phyloP scores from a whole-genome alignment of 1,140 invertebrate genomes.

The Bombus affinis region DNA sequence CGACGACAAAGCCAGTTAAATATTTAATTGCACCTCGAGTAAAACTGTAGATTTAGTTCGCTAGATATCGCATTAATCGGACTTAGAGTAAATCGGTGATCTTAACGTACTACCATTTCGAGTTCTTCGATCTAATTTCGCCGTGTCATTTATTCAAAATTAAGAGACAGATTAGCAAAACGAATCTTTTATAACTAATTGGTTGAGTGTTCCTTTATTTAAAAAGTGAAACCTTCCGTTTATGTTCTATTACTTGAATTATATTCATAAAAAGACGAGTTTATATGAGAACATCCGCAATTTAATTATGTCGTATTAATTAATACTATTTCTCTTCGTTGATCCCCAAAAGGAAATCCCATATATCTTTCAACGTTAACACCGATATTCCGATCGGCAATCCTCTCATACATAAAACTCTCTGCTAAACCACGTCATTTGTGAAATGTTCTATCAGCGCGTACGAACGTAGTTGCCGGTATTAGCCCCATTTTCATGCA shows the following conservation, averaged over 20 bases:
- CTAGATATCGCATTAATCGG: background rate
- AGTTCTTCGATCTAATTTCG: background rate
- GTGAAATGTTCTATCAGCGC: background rate
- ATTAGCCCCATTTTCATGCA: conserved; percentile 30
- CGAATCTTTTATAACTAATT: no score
- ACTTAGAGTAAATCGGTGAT: background rate
- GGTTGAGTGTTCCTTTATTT: background rate
- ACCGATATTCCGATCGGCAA: background rate
- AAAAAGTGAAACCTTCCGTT: background rate
- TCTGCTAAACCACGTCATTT: background rate
- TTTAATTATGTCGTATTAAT: background rate
- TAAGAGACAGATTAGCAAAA: background rate
- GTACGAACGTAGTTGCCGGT: background rate
- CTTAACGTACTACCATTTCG: background rate
- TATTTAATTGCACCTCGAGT: background rate
- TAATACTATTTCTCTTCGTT: background rate
- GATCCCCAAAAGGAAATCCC: background rate
- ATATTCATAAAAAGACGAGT: background rate
- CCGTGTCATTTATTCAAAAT: background rate
- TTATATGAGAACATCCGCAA: background rate
- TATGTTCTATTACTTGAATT: background rate
- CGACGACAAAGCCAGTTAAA: background rate
- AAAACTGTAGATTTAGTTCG: conserved; percentile 3
- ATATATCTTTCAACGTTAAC: background rate
- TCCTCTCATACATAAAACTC: background rate